A percentile compares a stretch with the other conserved stretches of the same genome.
phyloP scores from a whole-genome alignment of 2,113 vertebrate genomes.

The Vidua chalybeata region DNA sequence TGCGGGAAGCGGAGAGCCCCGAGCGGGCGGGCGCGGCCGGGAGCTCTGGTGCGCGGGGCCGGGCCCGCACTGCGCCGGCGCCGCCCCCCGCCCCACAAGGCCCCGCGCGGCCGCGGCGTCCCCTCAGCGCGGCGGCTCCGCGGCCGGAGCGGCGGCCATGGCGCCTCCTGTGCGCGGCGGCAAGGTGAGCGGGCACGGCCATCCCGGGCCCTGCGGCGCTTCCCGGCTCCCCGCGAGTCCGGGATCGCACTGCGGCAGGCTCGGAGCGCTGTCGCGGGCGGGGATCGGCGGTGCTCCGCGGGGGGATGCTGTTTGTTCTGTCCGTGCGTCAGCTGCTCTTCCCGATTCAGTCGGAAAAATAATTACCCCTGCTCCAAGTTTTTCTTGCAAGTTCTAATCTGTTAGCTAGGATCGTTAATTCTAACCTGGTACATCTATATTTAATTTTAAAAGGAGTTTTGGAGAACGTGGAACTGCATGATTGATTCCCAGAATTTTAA shows the following conservation, averaged over 20 bases:
- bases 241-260: not conserved
- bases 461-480: not conserved
- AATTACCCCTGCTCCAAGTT: not conserved
- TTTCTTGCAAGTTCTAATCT: no score
- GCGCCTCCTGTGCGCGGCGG: not conserved
- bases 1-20: accelerated
- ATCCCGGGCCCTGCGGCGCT: not conserved
- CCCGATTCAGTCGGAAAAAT: not conserved
- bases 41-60: no score
- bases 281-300: not conserved
- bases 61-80: not conserved
- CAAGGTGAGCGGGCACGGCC: not conserved
- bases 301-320: not conserved
- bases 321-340: not conserved
- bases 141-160: not conserved
- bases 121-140: not conserved
- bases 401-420: accelerated
- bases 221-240: not conserved
- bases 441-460: not conserved
- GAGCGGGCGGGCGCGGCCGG: not conserved
- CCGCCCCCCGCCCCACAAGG: not conserved
- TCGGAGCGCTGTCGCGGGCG: not conserved
- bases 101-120: not conserved
- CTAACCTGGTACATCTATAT: accelerated
- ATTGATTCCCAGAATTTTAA: not conserved